A percentile compares a stretch with the other conserved stretches of the same genome.
These are phyloP conservation scores for Sympetrum striolatum DNA, from an alignment of 2,888 invertebrate species.

Conservation along the genomic window DNA sequence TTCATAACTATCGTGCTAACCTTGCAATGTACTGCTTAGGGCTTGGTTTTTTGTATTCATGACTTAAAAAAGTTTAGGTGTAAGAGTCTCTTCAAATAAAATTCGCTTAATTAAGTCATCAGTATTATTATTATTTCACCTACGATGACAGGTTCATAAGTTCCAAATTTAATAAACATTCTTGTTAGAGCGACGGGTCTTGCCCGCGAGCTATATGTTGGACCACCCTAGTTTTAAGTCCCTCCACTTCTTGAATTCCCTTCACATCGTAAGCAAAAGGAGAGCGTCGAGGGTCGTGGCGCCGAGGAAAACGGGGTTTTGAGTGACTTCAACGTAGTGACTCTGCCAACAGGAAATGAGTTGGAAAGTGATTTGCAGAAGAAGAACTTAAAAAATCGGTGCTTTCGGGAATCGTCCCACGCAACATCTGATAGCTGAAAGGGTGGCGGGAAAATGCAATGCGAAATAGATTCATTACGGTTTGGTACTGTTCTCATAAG, in stretches of 20 bases:
- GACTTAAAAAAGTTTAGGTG: no score
- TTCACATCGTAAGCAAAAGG: neutral
- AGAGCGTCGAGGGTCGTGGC: neutral
- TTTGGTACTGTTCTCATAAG: neutral
- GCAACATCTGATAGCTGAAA: neutral
- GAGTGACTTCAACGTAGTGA: neutral
- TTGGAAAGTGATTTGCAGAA: neutral
- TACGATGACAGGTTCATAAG: no score
- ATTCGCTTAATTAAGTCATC: no score
- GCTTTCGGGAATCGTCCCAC: neutral
- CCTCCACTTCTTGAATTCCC: neutral
- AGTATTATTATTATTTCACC: no score
- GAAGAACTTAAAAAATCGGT: neutral
- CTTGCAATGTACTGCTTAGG: no score
- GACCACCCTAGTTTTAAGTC: no score
- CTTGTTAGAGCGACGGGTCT: no score
- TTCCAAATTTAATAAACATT: no score
- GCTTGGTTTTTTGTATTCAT: no score
- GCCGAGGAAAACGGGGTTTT: neutral
- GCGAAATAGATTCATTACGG: neutral
- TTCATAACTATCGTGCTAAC: no score
- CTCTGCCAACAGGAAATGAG: neutral
- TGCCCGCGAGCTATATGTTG: no score
- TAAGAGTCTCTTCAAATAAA: no score
- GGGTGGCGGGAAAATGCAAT: neutral